Evolutionary conservation across 2,797 vertebrate genomes (phyloP), one percentile per base, ranked within the genome.

Genomic region (Salmo trutta): DNA sequence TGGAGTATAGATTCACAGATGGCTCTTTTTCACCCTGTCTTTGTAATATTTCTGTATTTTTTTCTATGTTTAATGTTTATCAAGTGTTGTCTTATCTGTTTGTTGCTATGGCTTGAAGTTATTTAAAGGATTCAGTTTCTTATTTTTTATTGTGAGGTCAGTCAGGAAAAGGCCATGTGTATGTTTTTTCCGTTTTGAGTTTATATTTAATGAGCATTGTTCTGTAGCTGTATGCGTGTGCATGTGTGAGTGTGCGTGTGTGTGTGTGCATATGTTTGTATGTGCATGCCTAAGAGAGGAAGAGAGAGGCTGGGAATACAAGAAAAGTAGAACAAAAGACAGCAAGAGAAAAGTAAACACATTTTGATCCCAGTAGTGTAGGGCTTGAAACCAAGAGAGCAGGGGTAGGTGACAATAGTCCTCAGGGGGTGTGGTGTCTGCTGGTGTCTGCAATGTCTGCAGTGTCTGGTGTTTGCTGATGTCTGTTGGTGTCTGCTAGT

Each of bases 1-100:
- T 68, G 33, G 54, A 47, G 41, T 47, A 47, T 69, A 73, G 64
- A 69, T 75, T 52, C 54, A 70, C 73, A 70, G 65, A 75, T 27
- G 71, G 59, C 31, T 67, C 72, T 68, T 56, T 41, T 54, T 76
- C 3, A 16, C 65, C 62, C 71, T 51, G 19, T 33, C 68, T 16
- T 41, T 66, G 62, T 73, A 74, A 62, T 75, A 14, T 15, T 59
- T 54, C 19, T 29, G 21, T 67, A 0, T 64, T 36, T 6, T 15
- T 21, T 8, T n/a, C 10, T 14, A n/a, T 59, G 12, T 27, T 6
- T 24, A 47, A 62, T 75, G 59, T 74, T 71, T 33, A 67, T 79
- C 33, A 74, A 29, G 19, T 31, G 3, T 24, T 76, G 65, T 67
- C 16, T 70, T 67, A 33, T 10, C 10, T 53, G 41, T 71, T 24